Evolutionary conservation across 2,113 vertebrate genomes (phyloP).

Genomic region (Hepsetus odoe): DNA sequence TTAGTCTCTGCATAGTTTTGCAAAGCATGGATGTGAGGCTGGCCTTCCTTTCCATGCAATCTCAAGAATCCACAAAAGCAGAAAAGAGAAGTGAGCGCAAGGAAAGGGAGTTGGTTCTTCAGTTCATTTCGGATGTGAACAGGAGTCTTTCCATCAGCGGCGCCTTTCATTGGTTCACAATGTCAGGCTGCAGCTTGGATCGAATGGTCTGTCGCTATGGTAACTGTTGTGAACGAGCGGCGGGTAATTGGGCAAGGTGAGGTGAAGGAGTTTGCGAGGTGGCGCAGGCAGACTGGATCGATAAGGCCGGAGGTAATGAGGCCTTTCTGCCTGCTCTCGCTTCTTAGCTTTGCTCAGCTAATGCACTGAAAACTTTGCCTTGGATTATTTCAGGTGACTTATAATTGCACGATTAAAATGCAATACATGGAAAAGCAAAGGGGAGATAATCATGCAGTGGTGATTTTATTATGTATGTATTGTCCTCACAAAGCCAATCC

Average conservation of each 20-base stretch:
- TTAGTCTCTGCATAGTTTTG: too few species aligned
- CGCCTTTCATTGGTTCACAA: constrained; percentile 50
- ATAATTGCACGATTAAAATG: constrained; percentile 6
- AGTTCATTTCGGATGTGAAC: constrained; percentile 13
- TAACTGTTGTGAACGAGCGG: constrained; percentile 44
- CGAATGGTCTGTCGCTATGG: constrained; percentile 58
- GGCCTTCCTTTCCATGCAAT: neutral
- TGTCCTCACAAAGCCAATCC: neutral
- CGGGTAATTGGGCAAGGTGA: constrained; percentile 54
- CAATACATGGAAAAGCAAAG: neutral
- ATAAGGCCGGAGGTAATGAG: constrained; percentile 52
- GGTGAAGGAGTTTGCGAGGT: constrained; percentile 44
- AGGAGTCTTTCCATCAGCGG: constrained; percentile 35
- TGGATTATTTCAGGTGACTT: constrained; percentile 13
- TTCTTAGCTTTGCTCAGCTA: constrained; percentile 1
- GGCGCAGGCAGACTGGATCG: constrained; percentile 46
- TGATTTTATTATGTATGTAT: constrained; percentile 20
- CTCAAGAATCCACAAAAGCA: neutral
- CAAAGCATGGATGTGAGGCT: neutral
- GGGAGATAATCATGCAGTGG: neutral
- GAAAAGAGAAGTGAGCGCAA: neutral
- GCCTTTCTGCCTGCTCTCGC: constrained; percentile 13
- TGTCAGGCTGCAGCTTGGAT: constrained; percentile 48
- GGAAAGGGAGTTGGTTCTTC: neutral
- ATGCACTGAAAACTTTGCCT: neutral